Evolutionary conservation across 2,113 vertebrate genomes (phyloP), one percentile per base, ranked within the genome.

Genomic region (Pyrgilauda ruficollis): DNA sequence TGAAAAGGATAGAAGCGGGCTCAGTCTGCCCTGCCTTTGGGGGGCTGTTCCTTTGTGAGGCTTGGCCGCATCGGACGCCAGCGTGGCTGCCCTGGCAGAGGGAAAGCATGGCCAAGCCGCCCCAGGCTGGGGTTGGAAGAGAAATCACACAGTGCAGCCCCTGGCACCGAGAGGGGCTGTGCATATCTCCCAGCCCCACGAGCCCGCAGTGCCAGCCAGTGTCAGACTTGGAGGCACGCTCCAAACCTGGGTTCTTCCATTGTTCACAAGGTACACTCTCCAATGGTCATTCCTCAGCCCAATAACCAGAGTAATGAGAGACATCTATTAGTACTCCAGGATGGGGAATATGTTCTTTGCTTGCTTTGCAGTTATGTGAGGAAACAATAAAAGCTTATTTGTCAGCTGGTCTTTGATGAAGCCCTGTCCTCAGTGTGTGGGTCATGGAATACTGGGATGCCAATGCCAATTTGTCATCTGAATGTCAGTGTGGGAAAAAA

Each of bases 1-100:
- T 15, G 9, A 6, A 3, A 9, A 4, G n/a, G 27, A 35, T 33
- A 27, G 16, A 17, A 11, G 31, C 24, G 11, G 11, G 2, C 6
- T 53, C 22, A 0, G 16, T 9, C 6, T 22, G 14, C 14, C 4
- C 18, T 30, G 2, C 0, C 6, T 64, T 33, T 12, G n/a, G 5
- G 6, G 9, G 18, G 3, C 30, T 1, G 6, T 7, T 2, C 1
- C 10, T 16, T 16, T 14, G 15, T 41, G 35, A 44, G 35, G 28
- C 20, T 46, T 39, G 33, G 39, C 19, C 13, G 1, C 10, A 2
- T 7, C 2, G 3, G 33, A 11, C 1, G 0, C 9, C 46, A 7
- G 30, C 0, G 1, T 27, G 47, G 19, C 50, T 28, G 12, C 20
- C 41, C 2, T 1, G 12, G 31, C 4, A 2, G 30, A 15, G 8